These are phyloP conservation scores for Hydropsyche betteni DNA, from an alignment of 2,888 invertebrate species.

Conservation along the genomic window DNA sequence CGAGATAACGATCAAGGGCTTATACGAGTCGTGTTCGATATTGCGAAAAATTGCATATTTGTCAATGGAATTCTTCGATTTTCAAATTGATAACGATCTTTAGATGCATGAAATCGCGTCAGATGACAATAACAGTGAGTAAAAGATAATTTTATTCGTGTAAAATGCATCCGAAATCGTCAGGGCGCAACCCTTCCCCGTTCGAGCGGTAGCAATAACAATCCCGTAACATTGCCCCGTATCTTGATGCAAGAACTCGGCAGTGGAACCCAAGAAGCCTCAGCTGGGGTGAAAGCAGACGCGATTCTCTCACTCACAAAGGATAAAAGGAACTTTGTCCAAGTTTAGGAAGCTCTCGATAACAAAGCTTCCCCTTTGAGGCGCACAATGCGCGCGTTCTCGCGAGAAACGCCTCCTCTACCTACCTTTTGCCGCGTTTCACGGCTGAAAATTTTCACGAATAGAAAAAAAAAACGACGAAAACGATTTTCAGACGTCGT, in stretches of 20 bases:
- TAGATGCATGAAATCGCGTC: too few species aligned
- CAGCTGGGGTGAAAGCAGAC: conserved; percentile 29
- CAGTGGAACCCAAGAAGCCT: not conserved
- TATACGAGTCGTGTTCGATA: too few species aligned
- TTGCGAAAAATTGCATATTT: too few species aligned
- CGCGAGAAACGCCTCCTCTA: conserved; percentile 23
- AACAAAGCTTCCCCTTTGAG: conserved; percentile 48
- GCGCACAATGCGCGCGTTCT: conserved; percentile 44
- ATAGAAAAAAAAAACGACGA: not conserved
- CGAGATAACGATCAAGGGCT: conserved; percentile 31
- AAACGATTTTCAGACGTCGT: not conserved
- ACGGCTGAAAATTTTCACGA: too few species aligned
- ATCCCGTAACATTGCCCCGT: conserved; percentile 34
- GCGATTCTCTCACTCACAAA: conserved; percentile 38
- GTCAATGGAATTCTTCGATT: too few species aligned
- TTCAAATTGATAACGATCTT: too few species aligned
- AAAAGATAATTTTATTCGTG: too few species aligned
- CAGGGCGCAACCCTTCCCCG: conserved; percentile 26
- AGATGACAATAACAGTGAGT: too few species aligned
- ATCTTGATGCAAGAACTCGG: conserved; percentile 49
- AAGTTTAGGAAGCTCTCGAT: conserved; percentile 45
- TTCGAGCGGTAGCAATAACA: conserved; percentile 35
- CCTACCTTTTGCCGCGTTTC: too few species aligned
- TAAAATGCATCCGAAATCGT: too few species aligned
- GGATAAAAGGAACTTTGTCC: conserved; percentile 50